Conservation (phyloP, 1,140 invertebrate species). For the Ruditapes philippinarum region DNA sequence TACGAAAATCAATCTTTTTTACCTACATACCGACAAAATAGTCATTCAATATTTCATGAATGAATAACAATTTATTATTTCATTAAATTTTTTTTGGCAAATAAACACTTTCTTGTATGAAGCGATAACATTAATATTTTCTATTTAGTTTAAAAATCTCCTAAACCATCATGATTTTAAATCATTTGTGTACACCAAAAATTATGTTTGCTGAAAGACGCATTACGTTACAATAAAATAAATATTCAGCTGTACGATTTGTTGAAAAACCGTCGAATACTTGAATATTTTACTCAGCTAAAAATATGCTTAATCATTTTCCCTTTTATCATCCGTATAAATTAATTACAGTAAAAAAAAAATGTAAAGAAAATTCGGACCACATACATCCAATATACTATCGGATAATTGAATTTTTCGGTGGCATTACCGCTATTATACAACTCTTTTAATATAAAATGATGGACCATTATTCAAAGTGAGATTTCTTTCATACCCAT, state of each 20-base stretch:
- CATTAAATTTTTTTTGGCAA: background rate
- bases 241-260: too few relatives aligned
- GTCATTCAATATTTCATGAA: background rate
- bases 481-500: background rate
- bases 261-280: too few relatives aligned
- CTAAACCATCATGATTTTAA: too few relatives aligned
- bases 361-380: background rate
- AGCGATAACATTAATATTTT: background rate
- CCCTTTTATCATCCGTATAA: background rate
- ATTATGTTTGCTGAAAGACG: too few relatives aligned
- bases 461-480: background rate
- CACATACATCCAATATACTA: background rate
- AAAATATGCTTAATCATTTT: background rate
- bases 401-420: background rate
- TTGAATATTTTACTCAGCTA: too few relatives aligned
- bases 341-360: background rate
- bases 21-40: background rate
- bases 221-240: too few relatives aligned
- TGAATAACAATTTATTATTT: background rate
- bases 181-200: too few relatives aligned
- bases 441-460: background rate
- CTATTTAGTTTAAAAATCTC: background rate
- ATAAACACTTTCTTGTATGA: too few relatives aligned
- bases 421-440: background rate
- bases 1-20: background rate